These are phyloP conservation scores for Uropetala carovei DNA, from an alignment of 2,888 invertebrate genomes.

Conservation along the genomic window DNA sequence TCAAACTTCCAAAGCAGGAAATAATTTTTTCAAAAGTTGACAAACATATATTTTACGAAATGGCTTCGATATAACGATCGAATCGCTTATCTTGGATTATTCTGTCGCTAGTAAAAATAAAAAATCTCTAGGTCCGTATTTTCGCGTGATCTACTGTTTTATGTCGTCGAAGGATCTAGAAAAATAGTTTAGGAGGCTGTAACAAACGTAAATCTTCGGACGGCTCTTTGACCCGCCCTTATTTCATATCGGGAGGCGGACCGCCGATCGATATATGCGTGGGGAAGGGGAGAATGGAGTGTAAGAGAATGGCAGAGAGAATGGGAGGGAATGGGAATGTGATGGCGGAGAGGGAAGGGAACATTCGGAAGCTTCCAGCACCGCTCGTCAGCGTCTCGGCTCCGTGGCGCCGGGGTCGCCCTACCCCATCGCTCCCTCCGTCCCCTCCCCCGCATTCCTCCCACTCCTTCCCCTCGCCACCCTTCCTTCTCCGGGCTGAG, in stretches of 20 bases:
- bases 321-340: neutral
- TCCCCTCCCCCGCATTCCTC: neutral
- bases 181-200: neutral
- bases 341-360: slow-evolving; percentile 19
- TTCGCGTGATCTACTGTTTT: neutral
- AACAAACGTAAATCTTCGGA: slow-evolving; percentile 4
- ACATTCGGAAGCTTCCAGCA: slow-evolving; percentile 55
- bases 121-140: neutral
- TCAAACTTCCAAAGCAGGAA: too few species aligned
- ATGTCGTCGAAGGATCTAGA: neutral
- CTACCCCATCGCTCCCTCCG: neutral
- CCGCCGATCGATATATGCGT: slow-evolving; percentile 61
- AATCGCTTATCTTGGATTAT: neutral
- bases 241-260: slow-evolving; percentile 61
- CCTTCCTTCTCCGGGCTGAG: neutral
- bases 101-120: neutral
- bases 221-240: slow-evolving; percentile 51
- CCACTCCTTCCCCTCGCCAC: neutral
- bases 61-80: neutral
- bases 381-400: slow-evolving; percentile 61
- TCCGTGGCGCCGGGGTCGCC: slow-evolving; percentile 60
- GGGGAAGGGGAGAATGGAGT: slow-evolving; percentile 31
- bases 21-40: too few species aligned
- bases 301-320: neutral
- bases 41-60: too few species aligned